Evolutionary conservation across 1,140 invertebrate species (phyloP).

Genomic region (Ooceraea biroi): DNA sequence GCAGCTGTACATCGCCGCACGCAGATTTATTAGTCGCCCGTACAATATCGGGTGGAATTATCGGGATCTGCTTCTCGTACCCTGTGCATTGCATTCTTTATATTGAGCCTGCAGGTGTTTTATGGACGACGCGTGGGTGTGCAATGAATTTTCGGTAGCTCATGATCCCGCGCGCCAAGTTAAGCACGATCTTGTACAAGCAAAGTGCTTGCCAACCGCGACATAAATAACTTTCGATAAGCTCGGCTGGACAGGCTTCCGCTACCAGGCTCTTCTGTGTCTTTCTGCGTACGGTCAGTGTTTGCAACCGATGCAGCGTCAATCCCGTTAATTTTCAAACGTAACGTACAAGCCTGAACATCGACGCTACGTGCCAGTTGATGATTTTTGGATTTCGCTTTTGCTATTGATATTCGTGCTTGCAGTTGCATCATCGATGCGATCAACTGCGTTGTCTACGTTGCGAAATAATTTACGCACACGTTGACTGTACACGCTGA

Average conservation of each 20-base stretch:
- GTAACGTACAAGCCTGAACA: too few species aligned
- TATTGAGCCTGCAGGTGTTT: slow-evolving; percentile 55
- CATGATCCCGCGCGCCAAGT: slow-evolving; percentile 45
- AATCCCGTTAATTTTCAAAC: too few species aligned
- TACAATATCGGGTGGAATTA: slow-evolving; percentile 43
- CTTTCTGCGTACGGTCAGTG: slow-evolving; percentile 50
- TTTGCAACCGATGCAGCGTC: too few species aligned
- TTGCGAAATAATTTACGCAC: slow-evolving; percentile 80
- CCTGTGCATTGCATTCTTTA: slow-evolving; percentile 32
- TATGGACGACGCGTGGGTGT: slow-evolving; percentile 38
- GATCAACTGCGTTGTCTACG: slow-evolving; percentile 78
- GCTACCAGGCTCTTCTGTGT: slow-evolving; percentile 73
- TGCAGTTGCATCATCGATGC: slow-evolving; percentile 72
- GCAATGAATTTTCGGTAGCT: slow-evolving; percentile 68
- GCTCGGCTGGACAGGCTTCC: slow-evolving; percentile 74
- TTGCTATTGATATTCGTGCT: too few species aligned
- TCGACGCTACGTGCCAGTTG: too few species aligned
- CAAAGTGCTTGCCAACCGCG: slow-evolving; percentile 70
- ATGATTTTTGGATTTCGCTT: too few species aligned
- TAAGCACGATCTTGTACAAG: slow-evolving; percentile 66
- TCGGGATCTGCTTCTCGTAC: slow-evolving; percentile 48
- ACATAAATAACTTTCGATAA: slow-evolving; percentile 82
- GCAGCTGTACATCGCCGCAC: slow-evolving; percentile 6
- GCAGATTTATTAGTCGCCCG: slow-evolving; percentile 41
- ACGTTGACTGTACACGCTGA: slow-evolving; percentile 71